Evolutionary conservation across 2,113 vertebrate species (phyloP), one percentile per base, ranked within the genome.

Genomic region (Puntigrus tetrazona): DNA sequence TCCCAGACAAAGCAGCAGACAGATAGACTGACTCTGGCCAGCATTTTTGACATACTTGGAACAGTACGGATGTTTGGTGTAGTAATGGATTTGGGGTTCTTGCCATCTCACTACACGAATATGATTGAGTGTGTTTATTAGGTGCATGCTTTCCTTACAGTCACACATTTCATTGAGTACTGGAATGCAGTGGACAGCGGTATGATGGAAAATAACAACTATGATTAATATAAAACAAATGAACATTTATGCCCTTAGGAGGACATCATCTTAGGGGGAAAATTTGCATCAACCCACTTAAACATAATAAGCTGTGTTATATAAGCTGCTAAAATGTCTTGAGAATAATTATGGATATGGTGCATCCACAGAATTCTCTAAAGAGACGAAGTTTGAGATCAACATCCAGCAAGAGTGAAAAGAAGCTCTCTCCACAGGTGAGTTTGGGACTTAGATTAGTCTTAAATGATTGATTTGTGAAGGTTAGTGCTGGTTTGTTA

Each of bases 341-440:
- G 8, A 11, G 73, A 75, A 14, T 75, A 31, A 75, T 75, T 50
- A 47, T 50, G 43, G n/a, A 50, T 75, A 0, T 50, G 43, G 45
- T 75, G 43, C 16, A 10, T 75, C 85, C 83, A 69, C 92, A 99
- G 97, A 96, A 94, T 91, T 95, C 96, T 85, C 87, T 96, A 91
- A 99, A 96, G 94, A 98, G 95, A 90, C 94, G 96, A 89, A 94
- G 94, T 31, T 89, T 94, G 74, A 95, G 96, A 78, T 96, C 96
- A 13, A 91, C 96, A 3, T 7, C 93, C 4, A 94, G 92, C 73
- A 97, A 96, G 90, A 85, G 93, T 0, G 98, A 99, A 55, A 98
- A 95, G 94, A 97, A 97, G 79, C 88, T 96, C 0, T 95, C 94
- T 0, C 91, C 94, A 78, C 97, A 96, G 94, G 96, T 97, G 90